Conservation (phyloP, 1,140 invertebrate species). For the Meloidogyne floridensis region DNA sequence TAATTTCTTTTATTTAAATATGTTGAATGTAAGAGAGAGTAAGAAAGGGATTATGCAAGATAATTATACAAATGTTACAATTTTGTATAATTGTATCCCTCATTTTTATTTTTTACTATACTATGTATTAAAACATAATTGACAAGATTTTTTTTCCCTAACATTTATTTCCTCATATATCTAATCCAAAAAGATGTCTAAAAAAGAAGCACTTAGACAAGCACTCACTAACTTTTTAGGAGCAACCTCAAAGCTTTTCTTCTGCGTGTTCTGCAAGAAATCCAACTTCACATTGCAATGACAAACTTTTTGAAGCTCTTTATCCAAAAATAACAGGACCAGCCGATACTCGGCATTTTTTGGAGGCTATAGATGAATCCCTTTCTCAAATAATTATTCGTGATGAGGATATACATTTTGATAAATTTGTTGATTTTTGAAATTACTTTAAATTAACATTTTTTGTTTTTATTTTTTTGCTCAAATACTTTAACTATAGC, state of each 20-base stretch:
- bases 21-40: no score
- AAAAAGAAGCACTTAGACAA: constrained; percentile 37
- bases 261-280: constrained; percentile 16
- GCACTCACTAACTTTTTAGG: constrained; percentile 21
- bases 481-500: not conserved
- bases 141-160: no score
- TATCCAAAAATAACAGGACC: constrained; percentile 60
- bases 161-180: no score
- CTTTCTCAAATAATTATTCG: constrained; percentile 14
- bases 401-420: constrained; percentile 29
- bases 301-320: constrained; percentile 58
- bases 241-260: constrained; percentile 2
- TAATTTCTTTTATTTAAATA: no score
- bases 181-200: no score
- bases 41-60: no score
- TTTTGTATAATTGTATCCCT: no score
- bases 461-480: constrained; percentile 11
- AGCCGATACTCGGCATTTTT: constrained; percentile 60
- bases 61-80: no score
- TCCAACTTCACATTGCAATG: constrained; percentile 30
- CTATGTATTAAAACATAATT: no score
- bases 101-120: no score
- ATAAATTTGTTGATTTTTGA: constrained; percentile 45
- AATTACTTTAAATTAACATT: not conserved
- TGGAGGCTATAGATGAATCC: constrained; percentile 48